phyloP scores from a whole-genome alignment of 2,113 vertebrate species.

The Columba livia region DNA sequence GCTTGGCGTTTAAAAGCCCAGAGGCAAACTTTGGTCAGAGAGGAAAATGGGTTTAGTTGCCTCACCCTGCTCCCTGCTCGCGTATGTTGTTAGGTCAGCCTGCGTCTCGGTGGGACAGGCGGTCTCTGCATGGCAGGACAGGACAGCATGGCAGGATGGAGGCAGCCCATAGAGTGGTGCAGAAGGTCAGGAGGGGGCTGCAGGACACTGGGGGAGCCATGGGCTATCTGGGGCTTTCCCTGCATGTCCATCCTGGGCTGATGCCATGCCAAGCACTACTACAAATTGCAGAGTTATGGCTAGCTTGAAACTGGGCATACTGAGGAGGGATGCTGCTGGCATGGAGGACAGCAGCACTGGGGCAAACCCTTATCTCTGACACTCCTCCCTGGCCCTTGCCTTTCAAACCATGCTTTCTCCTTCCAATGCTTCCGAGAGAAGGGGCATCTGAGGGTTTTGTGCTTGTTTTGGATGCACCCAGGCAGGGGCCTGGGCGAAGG shows the following conservation, averaged over 20 bases:
- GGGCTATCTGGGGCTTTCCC: background rate
- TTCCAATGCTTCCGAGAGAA: background rate
- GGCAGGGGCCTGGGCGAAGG: background rate
- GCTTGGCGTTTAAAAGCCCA: background rate
- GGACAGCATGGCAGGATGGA: background rate
- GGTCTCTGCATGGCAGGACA: background rate
- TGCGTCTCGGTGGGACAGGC: accelerated
- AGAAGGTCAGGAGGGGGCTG: background rate
- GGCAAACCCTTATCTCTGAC: background rate
- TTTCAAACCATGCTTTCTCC: background rate
- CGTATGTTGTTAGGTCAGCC: background rate
- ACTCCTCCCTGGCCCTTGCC: background rate
- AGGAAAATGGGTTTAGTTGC: conserved; percentile 10
- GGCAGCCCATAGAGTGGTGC: background rate
- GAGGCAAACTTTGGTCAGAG: conserved; percentile 9
- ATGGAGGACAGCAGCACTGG: accelerated
- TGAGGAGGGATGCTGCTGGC: background rate
- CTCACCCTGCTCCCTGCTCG: background rate
- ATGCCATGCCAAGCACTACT: background rate
- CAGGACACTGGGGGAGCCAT: background rate
- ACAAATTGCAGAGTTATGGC: background rate
- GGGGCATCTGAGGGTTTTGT: background rate
- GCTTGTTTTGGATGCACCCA: background rate
- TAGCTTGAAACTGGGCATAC: background rate
- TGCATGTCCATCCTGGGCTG: background rate